These are phyloP conservation scores for Microcebus tavaratra DNA, from an alignment of 2,113 vertebrate genomes.

Conservation along the genomic window DNA sequence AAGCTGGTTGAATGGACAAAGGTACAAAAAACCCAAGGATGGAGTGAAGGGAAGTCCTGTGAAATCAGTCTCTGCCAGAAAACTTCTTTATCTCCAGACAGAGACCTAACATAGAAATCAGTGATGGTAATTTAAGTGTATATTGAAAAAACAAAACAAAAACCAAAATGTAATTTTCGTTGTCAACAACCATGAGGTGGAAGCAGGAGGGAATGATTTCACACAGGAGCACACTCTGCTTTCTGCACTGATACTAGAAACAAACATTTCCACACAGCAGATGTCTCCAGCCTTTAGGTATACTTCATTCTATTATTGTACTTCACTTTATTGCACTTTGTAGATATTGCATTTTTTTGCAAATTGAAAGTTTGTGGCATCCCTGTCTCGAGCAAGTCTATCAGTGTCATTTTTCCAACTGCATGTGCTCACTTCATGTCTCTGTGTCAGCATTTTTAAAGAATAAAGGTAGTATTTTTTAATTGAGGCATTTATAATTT, in stretches of 20 bases:
- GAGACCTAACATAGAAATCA: background rate
- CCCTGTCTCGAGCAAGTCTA: no score
- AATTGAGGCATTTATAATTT: no score
- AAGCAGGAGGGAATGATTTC: background rate
- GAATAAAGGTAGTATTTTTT: no score
- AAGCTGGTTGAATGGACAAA: background rate
- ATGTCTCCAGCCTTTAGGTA: background rate
- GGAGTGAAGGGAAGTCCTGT: background rate
- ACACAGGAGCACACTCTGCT: background rate
- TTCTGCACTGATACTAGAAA: background rate
- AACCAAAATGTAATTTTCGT: background rate
- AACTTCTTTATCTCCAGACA: background rate
- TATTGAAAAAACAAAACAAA: background rate
- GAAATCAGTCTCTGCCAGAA: background rate
- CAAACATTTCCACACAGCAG: background rate
- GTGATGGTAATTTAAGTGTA: background rate
- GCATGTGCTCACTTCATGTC: no score
- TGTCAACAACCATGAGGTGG: background rate
- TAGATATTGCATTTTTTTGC: no score
- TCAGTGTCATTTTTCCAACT: no score
- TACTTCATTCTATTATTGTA: no score
- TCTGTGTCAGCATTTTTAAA: no score
- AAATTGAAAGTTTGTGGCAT: no score
- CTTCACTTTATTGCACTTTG: no score
- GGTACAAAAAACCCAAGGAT: background rate